Base-by-base conservation (phyloP, 2,888 invertebrate species). In the Melitaea athalia region DNA sequence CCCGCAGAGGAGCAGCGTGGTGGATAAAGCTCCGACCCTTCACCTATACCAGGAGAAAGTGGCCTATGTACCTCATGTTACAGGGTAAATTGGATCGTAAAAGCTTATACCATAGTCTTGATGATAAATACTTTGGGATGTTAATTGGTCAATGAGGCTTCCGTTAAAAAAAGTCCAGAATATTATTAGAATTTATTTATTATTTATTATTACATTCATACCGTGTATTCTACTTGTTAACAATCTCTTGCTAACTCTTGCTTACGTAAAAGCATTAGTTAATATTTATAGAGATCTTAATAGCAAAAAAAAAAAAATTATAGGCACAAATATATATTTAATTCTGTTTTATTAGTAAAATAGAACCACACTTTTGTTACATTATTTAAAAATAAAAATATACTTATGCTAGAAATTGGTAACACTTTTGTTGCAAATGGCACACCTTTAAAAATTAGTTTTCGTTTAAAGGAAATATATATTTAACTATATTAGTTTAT, bases 391-490 rank as follows among this genome's bases (percentile, higher is more conserved):
- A 55, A 55, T 14, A 55, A 55, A 55, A 53, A 57, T 57, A 38
- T 57, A 42, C 57, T 57, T 42, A 57, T 5, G n/a, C 42, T 57
- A 42, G 15, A 69, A 66, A 72, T 69, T 76, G 76, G 76, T 76
- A 76, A 76, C 76, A 69, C 74, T 76, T 63, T 67, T 53, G n/a
- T 64, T 63, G 74, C 73, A 63, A 73, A 76, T 76, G 76, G 76
- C 76, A 76, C 76, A 72, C 71, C 57, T 57, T 57, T 57, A 57
- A 57, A 57, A 57, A 42, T 57, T 42, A 15, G 15, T 57, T 57
- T 52, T 24, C 8, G 42, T 42, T 15, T 57, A 15, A 24, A 57
- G 42, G 53, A 31, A 55, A 33, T 33, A 55, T 55, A 55, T 55
- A 24, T 17, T 17, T 15, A 55, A 4, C 6, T 55, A 55, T 55